phyloP scores from a whole-genome alignment of 2,113 vertebrate species.

The Pelvicachromis taeniatus region DNA sequence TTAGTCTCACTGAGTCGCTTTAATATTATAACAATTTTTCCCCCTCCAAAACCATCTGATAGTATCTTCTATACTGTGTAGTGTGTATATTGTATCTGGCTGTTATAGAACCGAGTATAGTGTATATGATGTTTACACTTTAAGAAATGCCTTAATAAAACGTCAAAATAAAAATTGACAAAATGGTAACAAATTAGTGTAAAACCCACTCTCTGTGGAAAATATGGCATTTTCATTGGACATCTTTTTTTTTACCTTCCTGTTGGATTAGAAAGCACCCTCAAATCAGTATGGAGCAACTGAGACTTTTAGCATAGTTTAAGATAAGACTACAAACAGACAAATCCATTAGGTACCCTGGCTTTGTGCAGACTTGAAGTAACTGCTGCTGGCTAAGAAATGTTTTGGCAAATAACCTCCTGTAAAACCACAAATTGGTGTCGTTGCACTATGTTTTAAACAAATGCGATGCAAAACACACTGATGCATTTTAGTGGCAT shows the following conservation, averaged over 20 bases:
- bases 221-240: background rate
- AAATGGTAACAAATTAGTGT: background rate
- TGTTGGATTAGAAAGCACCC: background rate
- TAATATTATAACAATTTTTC: background rate
- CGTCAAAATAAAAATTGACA: background rate
- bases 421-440: slow-evolving; percentile 5
- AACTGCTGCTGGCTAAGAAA: background rate
- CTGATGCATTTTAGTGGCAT: background rate
- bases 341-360: background rate
- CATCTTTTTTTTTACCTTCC: background rate
- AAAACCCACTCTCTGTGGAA: background rate
- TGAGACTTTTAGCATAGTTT: background rate
- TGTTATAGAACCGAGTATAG: background rate
- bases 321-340: background rate
- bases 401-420: background rate
- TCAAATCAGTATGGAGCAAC: background rate
- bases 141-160: background rate
- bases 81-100: background rate
- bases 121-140: background rate
- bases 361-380: background rate
- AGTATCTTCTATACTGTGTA: background rate
- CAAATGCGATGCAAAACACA: background rate
- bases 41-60: background rate
- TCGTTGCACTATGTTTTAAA: background rate
- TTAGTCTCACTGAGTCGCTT: background rate